Evolutionary conservation across 2,797 vertebrate genomes (phyloP).

Genomic region (Brachymystax lenok): DNA sequence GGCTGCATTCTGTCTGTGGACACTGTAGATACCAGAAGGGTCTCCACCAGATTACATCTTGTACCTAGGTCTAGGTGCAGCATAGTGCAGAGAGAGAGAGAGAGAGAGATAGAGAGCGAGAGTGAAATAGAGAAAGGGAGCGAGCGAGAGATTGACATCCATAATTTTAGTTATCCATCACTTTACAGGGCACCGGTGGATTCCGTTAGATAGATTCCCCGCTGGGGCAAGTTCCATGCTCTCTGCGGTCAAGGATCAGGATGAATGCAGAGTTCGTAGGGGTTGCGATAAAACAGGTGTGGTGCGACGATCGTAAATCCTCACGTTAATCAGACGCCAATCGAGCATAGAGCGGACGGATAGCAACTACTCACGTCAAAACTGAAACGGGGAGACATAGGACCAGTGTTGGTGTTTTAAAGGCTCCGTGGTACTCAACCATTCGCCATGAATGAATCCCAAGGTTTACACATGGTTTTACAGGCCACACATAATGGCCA

Average conservation of each 20-base stretch:
- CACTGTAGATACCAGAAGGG: background rate
- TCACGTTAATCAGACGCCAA: no score
- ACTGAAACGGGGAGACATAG: slow-evolving; percentile 16
- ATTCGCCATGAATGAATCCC: slow-evolving; percentile 30
- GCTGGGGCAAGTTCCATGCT: background rate
- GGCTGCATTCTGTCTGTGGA: background rate
- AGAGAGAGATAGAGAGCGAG: no score
- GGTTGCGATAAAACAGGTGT: slow-evolving; percentile 39
- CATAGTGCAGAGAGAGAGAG: no score
- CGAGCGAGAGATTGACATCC: no score
- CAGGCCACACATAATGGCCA: slow-evolving; percentile 52
- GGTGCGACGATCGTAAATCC: background rate
- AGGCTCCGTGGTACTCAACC: slow-evolving; percentile 30
- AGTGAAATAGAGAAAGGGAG: no score
- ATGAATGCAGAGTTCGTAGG: slow-evolving; percentile 4
- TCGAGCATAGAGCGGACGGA: slow-evolving; percentile 14
- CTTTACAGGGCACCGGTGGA: slow-evolving; percentile 14
- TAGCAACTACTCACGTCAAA: slow-evolving; percentile 1
- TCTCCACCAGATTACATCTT: background rate
- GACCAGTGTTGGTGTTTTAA: slow-evolving; percentile 31
- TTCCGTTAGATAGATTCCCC: background rate
- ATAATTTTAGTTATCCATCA: background rate
- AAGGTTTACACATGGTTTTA: slow-evolving; percentile 51
- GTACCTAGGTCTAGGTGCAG: no score
- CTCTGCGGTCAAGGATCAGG: no score